Conservation (phyloP, 2,113 vertebrate genomes). For the Rhea americana region DNA sequence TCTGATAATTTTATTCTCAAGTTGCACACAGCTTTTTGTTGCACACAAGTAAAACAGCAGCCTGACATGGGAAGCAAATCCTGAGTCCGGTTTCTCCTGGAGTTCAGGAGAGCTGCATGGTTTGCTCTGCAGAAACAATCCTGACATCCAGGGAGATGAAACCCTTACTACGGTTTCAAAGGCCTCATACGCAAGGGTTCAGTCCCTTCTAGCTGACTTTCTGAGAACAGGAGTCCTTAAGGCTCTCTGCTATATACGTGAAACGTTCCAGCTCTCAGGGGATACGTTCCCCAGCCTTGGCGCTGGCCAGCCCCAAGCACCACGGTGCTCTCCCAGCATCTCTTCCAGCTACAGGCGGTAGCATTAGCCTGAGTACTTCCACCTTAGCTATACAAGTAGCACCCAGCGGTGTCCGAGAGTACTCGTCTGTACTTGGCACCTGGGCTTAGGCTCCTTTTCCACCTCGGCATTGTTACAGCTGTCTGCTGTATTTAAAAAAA, state of each 20-base stretch:
- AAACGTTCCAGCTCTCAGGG: neutral
- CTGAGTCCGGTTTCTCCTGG: neutral
- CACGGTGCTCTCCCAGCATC: neutral
- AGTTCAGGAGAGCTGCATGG: neutral
- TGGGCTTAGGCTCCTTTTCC: constrained; percentile 40
- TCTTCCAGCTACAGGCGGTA: neutral
- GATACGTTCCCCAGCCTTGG: neutral
- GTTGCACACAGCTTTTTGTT: neutral
- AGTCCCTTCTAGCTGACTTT: neutral
- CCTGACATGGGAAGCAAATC: neutral
- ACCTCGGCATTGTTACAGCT: constrained; percentile 51
- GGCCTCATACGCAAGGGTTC: neutral
- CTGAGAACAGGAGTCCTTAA: neutral
- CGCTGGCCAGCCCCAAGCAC: neutral
- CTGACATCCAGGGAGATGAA: neutral
- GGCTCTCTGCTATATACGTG: neutral
- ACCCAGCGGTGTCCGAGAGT: neutral
- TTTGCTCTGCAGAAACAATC: neutral
- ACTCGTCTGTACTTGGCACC: neutral
- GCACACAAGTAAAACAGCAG: neutral
- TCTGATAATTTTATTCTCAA: neutral
- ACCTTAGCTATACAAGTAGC: neutral
- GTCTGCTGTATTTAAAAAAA: constrained; percentile 22
- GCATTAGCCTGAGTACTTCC: neutral
- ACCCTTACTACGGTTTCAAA: neutral